Conservation (phyloP, 1,140 invertebrate species). For the Bombus confusus region DNA sequence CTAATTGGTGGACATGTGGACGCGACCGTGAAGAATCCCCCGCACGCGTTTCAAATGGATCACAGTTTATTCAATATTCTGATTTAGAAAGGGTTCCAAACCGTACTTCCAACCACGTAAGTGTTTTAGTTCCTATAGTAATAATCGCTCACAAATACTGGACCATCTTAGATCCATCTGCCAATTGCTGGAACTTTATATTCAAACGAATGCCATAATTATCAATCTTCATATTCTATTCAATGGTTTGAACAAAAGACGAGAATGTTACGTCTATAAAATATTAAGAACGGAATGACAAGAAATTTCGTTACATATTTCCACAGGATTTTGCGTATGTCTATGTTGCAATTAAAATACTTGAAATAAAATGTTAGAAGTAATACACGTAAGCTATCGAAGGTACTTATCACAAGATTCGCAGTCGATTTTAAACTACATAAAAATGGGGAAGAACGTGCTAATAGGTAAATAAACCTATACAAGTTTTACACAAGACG, state of each 20-base stretch:
- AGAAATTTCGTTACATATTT: neutral
- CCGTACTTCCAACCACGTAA: constrained; percentile 66
- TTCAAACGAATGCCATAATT: neutral
- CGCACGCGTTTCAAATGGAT: constrained; percentile 73
- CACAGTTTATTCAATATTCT: constrained; percentile 70
- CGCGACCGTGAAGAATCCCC: constrained; percentile 75
- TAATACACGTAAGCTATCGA: too few relatives aligned
- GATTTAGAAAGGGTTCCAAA: constrained; percentile 61
- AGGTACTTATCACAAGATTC: neutral
- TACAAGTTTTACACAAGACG: neutral
- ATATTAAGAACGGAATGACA: neutral
- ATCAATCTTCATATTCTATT: neutral
- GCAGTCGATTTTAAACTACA: neutral
- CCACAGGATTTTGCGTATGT: neutral
- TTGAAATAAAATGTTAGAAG: neutral
- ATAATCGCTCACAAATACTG: constrained; percentile 28
- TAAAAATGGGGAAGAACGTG: neutral
- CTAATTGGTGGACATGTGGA: constrained; percentile 72
- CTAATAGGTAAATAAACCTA: neutral
- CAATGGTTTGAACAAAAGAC: neutral
- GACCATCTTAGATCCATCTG: neutral
- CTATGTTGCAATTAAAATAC: neutral
- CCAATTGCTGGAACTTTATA: neutral
- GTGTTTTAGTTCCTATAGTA: constrained; percentile 71
- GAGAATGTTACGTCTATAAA: neutral